Evolutionary conservation across 2,113 vertebrate genomes (phyloP).

Genomic region (Otocyon megalotis): DNA sequence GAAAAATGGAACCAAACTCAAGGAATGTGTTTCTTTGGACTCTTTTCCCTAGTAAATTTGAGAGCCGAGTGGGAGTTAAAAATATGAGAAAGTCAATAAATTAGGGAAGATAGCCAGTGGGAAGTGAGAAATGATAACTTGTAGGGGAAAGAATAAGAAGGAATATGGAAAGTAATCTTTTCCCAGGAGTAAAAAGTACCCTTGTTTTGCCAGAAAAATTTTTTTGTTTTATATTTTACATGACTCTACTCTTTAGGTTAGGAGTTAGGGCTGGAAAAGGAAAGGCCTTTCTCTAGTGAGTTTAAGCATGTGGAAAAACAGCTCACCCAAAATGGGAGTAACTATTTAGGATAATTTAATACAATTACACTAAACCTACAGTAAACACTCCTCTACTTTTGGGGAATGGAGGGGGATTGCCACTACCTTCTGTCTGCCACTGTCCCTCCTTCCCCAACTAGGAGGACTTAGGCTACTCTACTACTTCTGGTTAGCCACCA

Average conservation of each 20-base stretch:
- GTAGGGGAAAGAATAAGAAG: neutral
- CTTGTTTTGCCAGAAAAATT: neutral
- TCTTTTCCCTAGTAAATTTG: constrained; percentile 48
- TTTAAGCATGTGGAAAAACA: neutral
- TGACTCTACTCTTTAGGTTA: neutral
- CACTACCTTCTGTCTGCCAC: neutral
- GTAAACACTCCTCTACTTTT: neutral
- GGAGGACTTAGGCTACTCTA: neutral
- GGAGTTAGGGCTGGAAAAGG: neutral
- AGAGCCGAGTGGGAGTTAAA: neutral
- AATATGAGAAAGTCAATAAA: neutral
- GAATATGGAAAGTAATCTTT: neutral
- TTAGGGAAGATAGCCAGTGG: neutral
- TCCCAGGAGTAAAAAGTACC: neutral
- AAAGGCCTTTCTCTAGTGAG: neutral
- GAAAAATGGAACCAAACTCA: neutral
- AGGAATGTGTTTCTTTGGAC: neutral
- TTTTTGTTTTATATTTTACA: neutral
- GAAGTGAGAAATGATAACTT: neutral
- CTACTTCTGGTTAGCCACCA: neutral
- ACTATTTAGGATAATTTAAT: neutral
- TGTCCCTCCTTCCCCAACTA: too few relatives aligned
- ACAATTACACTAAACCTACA: neutral
- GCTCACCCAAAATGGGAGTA: neutral
- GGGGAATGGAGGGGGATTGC: neutral